Percentiles rank a stretch among this genome's conserved stretches.
Conservation (phyloP, 2,888 invertebrate genomes). For the Eupithecia inturbata region DNA sequence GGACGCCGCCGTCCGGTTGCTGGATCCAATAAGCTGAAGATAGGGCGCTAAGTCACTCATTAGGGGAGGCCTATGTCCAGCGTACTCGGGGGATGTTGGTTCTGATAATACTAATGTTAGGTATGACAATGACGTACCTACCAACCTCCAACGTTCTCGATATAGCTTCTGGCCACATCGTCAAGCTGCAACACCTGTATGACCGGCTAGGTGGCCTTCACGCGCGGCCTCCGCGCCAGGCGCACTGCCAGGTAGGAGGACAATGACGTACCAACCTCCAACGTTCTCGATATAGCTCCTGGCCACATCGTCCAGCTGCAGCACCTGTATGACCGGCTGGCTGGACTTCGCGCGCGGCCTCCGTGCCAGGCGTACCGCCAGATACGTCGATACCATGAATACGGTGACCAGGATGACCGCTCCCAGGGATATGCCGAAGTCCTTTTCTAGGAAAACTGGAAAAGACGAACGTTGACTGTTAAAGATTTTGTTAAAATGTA, state of each 20-base stretch:
- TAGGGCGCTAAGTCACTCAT: too few relatives aligned
- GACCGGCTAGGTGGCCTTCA: conserved; percentile 67
- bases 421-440: conserved; percentile 75
- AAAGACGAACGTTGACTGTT: not conserved
- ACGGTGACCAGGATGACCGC: conserved; percentile 68
- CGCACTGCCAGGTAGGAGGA: conserved; percentile 60
- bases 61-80: too few relatives aligned
- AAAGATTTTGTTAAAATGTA: not conserved
- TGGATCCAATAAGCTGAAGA: too few relatives aligned
- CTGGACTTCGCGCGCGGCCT: conserved; percentile 63
- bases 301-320: conserved; percentile 76
- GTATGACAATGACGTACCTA: conserved; percentile 42
- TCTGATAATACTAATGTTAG: conserved; percentile 15
- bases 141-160: conserved; percentile 74
- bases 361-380: conserved; percentile 63
- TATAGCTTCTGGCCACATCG: conserved; percentile 73
- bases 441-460: conserved; percentile 70
- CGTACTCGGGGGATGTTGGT: too few relatives aligned
- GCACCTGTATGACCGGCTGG: conserved; percentile 74
- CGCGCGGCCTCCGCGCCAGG: conserved; percentile 62
- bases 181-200: conserved; percentile 77
- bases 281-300: conserved; percentile 74
- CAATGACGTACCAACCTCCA: conserved; percentile 61
- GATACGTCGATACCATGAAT: conserved; percentile 66
- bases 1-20: too few relatives aligned